Base-by-base conservation (phyloP, 2,797 vertebrate species). In the Microtus agrestis region DNA sequence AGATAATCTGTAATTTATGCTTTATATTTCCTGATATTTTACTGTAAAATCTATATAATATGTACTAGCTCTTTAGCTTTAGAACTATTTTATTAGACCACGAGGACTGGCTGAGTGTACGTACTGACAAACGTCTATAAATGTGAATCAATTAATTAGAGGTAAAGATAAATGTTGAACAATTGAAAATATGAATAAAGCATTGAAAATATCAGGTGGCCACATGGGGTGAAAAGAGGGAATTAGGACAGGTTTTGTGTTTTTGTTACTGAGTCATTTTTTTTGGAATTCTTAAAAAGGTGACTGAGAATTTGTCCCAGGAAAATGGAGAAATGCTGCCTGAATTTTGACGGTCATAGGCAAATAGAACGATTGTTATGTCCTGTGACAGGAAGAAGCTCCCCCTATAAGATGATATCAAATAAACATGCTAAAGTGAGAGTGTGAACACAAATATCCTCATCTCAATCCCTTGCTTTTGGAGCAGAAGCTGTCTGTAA, bases 1-100 rank as follows among this genome's bases (percentile, higher is more conserved):
- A 76, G 21, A 63, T 46, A 93, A 89, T 95, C 91, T 82, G 46
- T 76, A 84, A 63, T 6, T 86, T 80, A 14, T 7, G 14, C 48
- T n/a, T 93, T 40, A 87, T 3, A 91, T n/a, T 89, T 48, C 5
- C 21, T 93, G 63, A 34, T 14, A 94, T 93, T 92, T 91, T 80
- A 94, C 86, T 91, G 56, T 80, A 69, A 81, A 74, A 3, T 96
- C 77, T n/a, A 19, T 89, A 76, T 91, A 37, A 93, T 79, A 79
- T 95, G 87, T 93, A 77, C 71, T 65, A 87, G 29, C 84, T 78
- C 19, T 48, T 80, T 74, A 76, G 61, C 63, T 63, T 79, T 90
- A 87, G 91, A 91, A 54, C 14, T 31, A 65, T 90, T 92, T 84
- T 61, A 87, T 92, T 95, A 77, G 37, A 94, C 46, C 78, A 12